Evolutionary conservation across 2,888 invertebrate species (phyloP), one percentile per base, ranked within the genome.

Genomic region (Megaustenia siamemsis): DNA sequence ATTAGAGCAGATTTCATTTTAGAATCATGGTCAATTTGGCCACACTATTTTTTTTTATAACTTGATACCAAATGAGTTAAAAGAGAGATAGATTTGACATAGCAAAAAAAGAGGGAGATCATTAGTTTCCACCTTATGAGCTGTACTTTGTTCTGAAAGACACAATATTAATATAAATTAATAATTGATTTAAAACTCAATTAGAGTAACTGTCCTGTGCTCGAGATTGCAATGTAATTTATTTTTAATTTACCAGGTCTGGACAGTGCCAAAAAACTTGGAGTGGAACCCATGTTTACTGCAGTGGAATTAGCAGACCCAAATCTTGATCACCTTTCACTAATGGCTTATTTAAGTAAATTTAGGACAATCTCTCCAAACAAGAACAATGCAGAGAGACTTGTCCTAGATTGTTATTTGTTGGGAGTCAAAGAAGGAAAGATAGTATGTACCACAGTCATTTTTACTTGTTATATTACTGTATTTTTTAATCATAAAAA

Each of bases 251-350:
- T 10, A 28, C 6, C 73, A 96, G 96, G 95, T 68, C 95, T 96
- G 86, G 95, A 95, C 82, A 96, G 95, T 24, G 96, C 95, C 12
- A 88, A 89, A 28, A 94, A 95, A 84, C 93, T 96, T 94, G 97
- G 97, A 49, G 97, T 99, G 0, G 97, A 98, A 90, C 97, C 98
- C 3, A 96, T 98, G 40, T 94, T 99, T 86, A 96, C 97, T 89
- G 97, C 99, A n/a, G 97, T 97, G 76, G 99, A 99, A 92, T 97
- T 99, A 96, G 97, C 97, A 35, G 98, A 98, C 93, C 97, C 96
- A 53, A 97, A 98, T 93, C 97, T 98, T 4, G 99, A 99, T 93
- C 98, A 99, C 95, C 95, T 99, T 88, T 98, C 98, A 56, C 97
- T 99, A 82, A 99, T 99, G 99, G 97, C 98, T 0, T 98, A 98